Evolutionary conservation across 2,113 vertebrate species (phyloP).

Genomic region (Atractosteus spatula): DNA sequence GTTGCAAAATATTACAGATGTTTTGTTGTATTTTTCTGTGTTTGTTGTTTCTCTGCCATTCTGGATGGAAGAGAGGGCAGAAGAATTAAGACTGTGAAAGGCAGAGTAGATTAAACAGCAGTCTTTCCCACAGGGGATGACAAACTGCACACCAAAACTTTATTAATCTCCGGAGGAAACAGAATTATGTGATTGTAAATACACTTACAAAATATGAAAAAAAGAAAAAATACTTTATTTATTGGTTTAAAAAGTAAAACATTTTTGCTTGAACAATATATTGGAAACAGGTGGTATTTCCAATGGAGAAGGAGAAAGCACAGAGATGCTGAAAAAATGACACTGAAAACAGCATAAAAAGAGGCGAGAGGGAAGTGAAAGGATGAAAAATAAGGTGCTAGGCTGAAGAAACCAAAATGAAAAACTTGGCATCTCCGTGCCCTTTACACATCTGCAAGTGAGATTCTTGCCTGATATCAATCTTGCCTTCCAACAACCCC

Average conservation of each 20-base stretch:
- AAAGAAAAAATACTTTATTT: slow-evolving; percentile 36
- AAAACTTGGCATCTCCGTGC: background rate
- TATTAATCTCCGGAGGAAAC: slow-evolving; percentile 68
- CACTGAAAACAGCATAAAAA: background rate
- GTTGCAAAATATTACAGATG: slow-evolving; percentile 67
- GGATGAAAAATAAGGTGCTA: background rate
- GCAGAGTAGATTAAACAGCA: slow-evolving; percentile 67
- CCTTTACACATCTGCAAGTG: background rate
- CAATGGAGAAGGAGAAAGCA: slow-evolving; percentile 42
- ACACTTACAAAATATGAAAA: slow-evolving; percentile 74
- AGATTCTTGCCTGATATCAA: too few species aligned
- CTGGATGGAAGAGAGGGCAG: slow-evolving; percentile 69
- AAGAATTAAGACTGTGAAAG: slow-evolving; percentile 79
- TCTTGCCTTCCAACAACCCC: too few species aligned
- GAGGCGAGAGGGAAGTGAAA: background rate
- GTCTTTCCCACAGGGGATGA: slow-evolving; percentile 74
- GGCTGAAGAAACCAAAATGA: background rate
- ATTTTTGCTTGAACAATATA: slow-evolving; percentile 46
- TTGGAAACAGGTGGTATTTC: slow-evolving; percentile 34
- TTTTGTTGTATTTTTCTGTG: slow-evolving; percentile 60
- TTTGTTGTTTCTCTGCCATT: slow-evolving; percentile 72
- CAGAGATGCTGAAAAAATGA: slow-evolving; percentile 43
- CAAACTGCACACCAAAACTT: slow-evolving; percentile 72
- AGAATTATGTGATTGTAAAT: slow-evolving; percentile 67
- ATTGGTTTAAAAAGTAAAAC: slow-evolving; percentile 66